Conservation (phyloP, 2,888 invertebrate species). For the Nomada flava region DNA sequence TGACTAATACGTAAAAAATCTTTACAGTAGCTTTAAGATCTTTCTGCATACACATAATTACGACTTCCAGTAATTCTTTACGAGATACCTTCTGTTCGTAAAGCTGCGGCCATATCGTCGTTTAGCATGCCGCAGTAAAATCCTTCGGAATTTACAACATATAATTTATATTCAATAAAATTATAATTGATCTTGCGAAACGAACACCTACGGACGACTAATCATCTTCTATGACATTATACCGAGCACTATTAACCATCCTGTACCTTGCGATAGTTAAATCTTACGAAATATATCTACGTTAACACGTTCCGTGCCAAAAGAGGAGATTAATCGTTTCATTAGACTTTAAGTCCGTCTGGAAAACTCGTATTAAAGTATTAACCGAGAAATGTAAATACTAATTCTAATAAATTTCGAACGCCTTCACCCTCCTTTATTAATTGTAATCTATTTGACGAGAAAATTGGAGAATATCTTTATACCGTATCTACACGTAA, state of each 20-base stretch:
- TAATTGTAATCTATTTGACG: too few species aligned
- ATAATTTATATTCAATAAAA: constrained; percentile 3
- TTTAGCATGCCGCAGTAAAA: neutral
- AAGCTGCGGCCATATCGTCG: neutral
- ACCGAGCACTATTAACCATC: neutral
- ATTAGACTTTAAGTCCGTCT: too few species aligned
- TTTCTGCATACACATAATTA: neutral
- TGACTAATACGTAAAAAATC: neutral
- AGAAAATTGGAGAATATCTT: too few species aligned
- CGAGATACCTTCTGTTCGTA: neutral
- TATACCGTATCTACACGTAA: too few species aligned
- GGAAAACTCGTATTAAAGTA: too few species aligned
- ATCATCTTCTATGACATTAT: neutral
- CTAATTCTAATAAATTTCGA: too few species aligned
- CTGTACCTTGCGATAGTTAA: neutral
- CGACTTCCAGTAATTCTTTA: neutral
- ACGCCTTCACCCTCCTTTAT: too few species aligned
- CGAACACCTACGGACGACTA: neutral
- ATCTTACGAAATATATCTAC: constrained; percentile 3
- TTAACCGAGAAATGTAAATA: too few species aligned
- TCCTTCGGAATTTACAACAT: neutral
- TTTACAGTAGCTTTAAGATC: constrained; percentile 7
- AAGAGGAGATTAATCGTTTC: too few species aligned
- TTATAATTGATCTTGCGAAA: constrained; percentile 20
- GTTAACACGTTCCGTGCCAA: too few species aligned